Evolutionary conservation across 2,888 invertebrate species (phyloP).

Genomic region (Junonia oenone): DNA sequence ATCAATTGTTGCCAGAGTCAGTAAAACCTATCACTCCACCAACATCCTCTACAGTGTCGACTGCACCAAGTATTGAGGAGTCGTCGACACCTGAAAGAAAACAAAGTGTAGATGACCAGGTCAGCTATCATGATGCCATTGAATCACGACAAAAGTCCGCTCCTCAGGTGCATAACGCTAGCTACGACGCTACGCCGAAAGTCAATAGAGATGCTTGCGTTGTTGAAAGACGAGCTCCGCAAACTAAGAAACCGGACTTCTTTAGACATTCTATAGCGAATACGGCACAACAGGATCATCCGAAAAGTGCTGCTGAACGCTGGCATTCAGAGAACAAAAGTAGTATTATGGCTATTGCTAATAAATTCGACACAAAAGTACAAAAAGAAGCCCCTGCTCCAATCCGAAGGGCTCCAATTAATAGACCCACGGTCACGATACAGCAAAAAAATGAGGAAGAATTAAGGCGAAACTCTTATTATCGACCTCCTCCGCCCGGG

Average conservation of each 20-base stretch:
- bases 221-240: constrained; percentile 50
- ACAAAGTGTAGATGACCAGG: constrained; percentile 45
- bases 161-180: constrained; percentile 48
- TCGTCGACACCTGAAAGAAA: constrained; percentile 54
- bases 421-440: constrained; percentile 25
- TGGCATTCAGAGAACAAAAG: constrained; percentile 54
- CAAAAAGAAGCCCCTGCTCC: constrained; percentile 43
- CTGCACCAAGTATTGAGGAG: constrained; percentile 46
- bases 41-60: constrained; percentile 55
- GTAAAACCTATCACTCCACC: constrained; percentile 33
- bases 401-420: constrained; percentile 27
- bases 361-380: constrained; percentile 57
- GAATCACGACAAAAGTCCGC: constrained; percentile 45
- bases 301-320: constrained; percentile 34
- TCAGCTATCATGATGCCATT: constrained; percentile 50
- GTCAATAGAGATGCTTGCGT: constrained; percentile 42
- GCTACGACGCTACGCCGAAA: constrained; percentile 45
- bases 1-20: constrained; percentile 48
- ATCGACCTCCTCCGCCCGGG: constrained; percentile 61
- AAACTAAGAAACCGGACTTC: constrained; percentile 53
- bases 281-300: constrained; percentile 32
- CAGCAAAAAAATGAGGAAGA: constrained; percentile 44
- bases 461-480: constrained; percentile 45
- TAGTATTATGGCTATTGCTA: constrained; percentile 64
- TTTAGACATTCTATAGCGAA: constrained; percentile 66